phyloP scores from a whole-genome alignment of 2,797 vertebrate genomes.

The Leucoraja ocellata region DNA sequence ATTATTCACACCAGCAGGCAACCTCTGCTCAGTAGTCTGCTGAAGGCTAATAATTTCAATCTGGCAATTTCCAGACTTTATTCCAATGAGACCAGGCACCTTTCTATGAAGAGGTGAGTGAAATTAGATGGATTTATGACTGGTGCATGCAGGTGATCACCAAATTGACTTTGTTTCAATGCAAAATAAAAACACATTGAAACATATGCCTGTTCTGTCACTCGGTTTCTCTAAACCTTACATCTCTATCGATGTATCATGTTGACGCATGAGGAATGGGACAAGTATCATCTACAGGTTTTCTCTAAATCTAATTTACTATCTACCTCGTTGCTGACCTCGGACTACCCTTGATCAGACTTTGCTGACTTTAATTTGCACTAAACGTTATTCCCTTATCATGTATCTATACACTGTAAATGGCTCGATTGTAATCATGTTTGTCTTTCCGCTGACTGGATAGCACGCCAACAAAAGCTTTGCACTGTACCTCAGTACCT shows the following conservation, averaged over 20 bases:
- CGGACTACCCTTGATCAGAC: too few species aligned
- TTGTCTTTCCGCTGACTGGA: too few species aligned
- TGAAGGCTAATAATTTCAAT: not conserved
- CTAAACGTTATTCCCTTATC: too few species aligned
- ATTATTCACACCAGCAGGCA: not conserved
- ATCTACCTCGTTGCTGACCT: too few species aligned
- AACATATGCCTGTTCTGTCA: not conserved
- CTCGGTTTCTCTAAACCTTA: not conserved
- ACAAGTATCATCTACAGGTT: not conserved
- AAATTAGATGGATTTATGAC: not conserved
- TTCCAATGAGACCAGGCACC: not conserved
- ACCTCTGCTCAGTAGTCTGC: not conserved
- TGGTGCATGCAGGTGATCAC: not conserved
- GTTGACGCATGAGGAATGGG: too few species aligned
- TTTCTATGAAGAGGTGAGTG: constrained; percentile 9
- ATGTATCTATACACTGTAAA: too few species aligned
- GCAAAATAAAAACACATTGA: not conserved
- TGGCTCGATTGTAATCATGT: too few species aligned
- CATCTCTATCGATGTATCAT: not conserved
- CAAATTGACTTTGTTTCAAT: not conserved
- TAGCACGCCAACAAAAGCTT: too few species aligned
- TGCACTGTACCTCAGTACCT: too few species aligned
- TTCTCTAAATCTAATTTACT: not conserved
- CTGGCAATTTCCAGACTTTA: not conserved
- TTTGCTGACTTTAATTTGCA: too few species aligned